Evolutionary conservation across 1,140 invertebrate genomes (phyloP).

Genomic region (Cataglyphis hispanica): DNA sequence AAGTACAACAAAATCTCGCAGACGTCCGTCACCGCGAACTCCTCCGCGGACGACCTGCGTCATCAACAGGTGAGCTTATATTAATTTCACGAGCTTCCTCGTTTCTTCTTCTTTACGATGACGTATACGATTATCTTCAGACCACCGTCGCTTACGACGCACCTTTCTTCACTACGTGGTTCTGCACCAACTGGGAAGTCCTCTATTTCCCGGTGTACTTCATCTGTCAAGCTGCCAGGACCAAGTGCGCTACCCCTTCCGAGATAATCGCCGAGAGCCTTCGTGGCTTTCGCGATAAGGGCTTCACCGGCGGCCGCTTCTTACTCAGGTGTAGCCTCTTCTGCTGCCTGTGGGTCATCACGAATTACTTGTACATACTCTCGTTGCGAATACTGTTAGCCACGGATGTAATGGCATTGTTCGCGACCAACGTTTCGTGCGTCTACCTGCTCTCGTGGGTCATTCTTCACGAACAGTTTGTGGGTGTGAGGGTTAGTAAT

Average conservation of each 20-base stretch:
- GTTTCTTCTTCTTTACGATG: background rate
- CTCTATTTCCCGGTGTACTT: conserved; percentile 96
- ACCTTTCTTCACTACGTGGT: conserved; percentile 98
- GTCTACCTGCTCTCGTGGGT: conserved; percentile 98
- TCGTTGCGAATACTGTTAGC: conserved; percentile 94
- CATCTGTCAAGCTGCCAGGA: conserved; percentile 90
- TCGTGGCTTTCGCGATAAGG: conserved; percentile 94
- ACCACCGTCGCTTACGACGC: conserved; percentile 91
- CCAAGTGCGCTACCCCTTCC: conserved; percentile 91
- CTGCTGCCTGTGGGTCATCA: conserved; percentile 96
- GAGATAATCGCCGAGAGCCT: conserved; percentile 93
- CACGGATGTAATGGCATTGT: conserved; percentile 96
- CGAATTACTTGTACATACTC: conserved; percentile 96
- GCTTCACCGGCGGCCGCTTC: conserved; percentile 94
- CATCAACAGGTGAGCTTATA: conserved; percentile 82
- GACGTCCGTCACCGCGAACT: conserved; percentile 80
- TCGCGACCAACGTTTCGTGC: conserved; percentile 96
- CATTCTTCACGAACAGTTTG: conserved; percentile 98
- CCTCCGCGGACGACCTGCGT: conserved; percentile 83
- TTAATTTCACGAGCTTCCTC: background rate
- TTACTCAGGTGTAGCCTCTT: conserved; percentile 94
- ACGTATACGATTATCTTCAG: conserved; percentile 78
- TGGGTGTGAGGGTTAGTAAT: conserved; percentile 96
- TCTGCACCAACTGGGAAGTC: conserved; percentile 96
- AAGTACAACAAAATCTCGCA: conserved; percentile 82